Evolutionary conservation across 2,888 invertebrate species (phyloP).

Genomic region (Ceriagrion tenellum): DNA sequence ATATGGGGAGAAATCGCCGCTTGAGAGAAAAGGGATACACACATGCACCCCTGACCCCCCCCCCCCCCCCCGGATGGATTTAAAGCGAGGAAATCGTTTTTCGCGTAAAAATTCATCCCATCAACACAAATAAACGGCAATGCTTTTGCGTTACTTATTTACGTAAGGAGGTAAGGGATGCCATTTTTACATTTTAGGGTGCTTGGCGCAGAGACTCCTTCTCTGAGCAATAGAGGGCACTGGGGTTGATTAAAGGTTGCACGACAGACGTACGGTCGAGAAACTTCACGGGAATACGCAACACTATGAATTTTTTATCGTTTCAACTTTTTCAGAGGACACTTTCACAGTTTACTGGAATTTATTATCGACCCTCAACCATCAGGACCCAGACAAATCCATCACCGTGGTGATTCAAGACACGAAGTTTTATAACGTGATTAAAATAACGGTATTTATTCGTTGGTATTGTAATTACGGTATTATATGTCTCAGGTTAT

Average conservation of each 20-base stretch:
- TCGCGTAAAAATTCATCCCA: conserved; percentile 11
- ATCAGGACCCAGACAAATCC: too few relatives aligned
- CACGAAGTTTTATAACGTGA: too few relatives aligned
- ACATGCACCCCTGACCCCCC: too few relatives aligned
- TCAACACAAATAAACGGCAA: conserved; percentile 32
- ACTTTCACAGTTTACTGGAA: too few relatives aligned
- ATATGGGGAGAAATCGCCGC: conserved; percentile 33
- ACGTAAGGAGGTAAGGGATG: neutral
- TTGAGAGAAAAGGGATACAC: conserved; percentile 31
- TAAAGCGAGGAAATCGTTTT: conserved; percentile 36
- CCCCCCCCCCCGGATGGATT: neutral
- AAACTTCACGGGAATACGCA: too few relatives aligned
- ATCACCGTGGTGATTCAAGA: too few relatives aligned
- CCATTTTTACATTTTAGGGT: neutral
- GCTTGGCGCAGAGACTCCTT: neutral
- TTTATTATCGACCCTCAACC: too few relatives aligned
- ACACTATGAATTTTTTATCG: too few relatives aligned
- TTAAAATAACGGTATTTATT: too few relatives aligned
- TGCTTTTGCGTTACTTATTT: conserved; percentile 15
- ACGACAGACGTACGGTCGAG: neutral
- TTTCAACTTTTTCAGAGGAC: too few relatives aligned
- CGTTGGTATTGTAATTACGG: too few relatives aligned
- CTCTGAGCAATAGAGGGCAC: neutral
- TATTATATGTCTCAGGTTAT: too few relatives aligned
- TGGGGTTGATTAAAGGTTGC: neutral